Conservation (phyloP, 2,113 vertebrate species). For the Thomomys bottae region DNA sequence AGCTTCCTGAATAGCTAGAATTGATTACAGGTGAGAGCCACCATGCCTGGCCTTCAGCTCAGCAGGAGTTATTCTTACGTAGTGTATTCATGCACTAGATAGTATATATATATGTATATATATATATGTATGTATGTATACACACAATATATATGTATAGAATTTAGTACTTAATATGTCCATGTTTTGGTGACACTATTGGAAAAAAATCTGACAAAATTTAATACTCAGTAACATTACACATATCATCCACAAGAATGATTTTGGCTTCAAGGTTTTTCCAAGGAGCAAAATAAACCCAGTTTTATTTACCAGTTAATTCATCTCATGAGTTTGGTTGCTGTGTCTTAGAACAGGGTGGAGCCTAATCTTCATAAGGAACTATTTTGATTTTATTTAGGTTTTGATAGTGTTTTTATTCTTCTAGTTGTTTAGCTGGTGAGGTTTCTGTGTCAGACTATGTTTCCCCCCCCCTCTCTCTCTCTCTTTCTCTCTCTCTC, state of each 20-base stretch:
- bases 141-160: neutral
- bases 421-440: neutral
- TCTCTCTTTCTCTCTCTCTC: neutral
- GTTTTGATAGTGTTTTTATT: conserved; percentile 22
- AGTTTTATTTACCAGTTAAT: conserved; percentile 36
- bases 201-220: conserved; percentile 21
- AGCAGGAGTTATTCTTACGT: neutral
- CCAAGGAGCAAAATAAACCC: conserved; percentile 3
- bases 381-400: conserved; percentile 26
- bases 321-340: neutral
- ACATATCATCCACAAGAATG: neutral
- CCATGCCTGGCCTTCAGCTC: no score
- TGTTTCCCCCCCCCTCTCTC: neutral
- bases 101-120: conserved; percentile 6
- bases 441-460: conserved; percentile 10
- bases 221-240: neutral
- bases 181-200: neutral
- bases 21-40: no score
- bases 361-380: neutral
- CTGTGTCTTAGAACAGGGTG: neutral
- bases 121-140: no score
- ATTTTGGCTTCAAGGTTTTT: conserved; percentile 17
- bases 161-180: conserved; percentile 48
- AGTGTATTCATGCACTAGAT: neutral
- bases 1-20: no score